These are phyloP conservation scores for Sapajus apella DNA, from an alignment of 2,113 vertebrate genomes.

Conservation along the genomic window DNA sequence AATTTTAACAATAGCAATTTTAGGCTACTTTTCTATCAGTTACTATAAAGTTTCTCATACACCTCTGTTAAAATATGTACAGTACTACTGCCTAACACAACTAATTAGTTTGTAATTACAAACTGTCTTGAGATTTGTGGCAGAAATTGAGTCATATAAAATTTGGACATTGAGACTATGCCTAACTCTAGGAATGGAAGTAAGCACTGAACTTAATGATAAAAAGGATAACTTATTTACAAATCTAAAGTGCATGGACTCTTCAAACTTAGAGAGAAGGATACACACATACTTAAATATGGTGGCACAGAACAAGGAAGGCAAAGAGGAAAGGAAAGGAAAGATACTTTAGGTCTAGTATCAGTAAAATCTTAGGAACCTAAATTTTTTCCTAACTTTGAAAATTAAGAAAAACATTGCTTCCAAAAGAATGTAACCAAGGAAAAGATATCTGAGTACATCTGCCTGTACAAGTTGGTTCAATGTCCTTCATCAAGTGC, in stretches of 20 bases:
- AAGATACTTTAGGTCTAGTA: neutral
- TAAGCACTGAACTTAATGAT: neutral
- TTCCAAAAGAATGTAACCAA: neutral
- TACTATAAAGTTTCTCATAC: neutral
- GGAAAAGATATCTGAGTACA: neutral
- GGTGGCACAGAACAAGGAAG: neutral
- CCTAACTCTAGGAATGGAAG: neutral
- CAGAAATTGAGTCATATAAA: neutral
- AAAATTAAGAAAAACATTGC: neutral
- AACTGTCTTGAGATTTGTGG: neutral
- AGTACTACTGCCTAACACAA: neutral
- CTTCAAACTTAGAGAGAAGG: neutral
- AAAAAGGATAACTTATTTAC: neutral
- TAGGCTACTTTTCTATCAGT: neutral
- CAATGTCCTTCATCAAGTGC: neutral
- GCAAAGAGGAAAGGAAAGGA: neutral
- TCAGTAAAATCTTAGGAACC: neutral
- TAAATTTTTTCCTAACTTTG: neutral
- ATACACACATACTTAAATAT: neutral
- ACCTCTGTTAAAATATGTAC: neutral
- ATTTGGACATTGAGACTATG: neutral
- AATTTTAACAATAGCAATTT: neutral
- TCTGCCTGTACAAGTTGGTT: neutral
- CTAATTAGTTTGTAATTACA: neutral
- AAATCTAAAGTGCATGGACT: neutral